A percentile compares a stretch with the other conserved stretches of the same genome.
These are phyloP conservation scores for Tillus elongatus DNA, from an alignment of 2,888 invertebrate species.

Conservation along the genomic window DNA sequence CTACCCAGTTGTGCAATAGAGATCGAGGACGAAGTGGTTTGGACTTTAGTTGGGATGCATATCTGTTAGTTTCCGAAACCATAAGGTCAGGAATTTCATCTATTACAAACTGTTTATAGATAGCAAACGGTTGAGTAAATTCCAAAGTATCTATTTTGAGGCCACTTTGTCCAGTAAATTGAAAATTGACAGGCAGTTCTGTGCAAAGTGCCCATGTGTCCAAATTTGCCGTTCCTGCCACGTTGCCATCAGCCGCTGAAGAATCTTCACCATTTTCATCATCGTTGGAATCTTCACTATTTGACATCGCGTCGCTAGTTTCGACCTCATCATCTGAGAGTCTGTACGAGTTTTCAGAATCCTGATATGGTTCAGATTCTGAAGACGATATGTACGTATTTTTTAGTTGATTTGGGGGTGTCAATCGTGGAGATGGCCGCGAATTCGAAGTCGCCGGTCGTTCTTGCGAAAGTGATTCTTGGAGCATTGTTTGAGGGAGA, in stretches of 20 bases:
- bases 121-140: no score
- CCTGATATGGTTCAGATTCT: slow-evolving; percentile 1
- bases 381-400: slow-evolving; percentile 3
- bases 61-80: slow-evolving; percentile 7
- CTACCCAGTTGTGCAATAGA: slow-evolving; percentile 6
- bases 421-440: slow-evolving; percentile 1
- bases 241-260: no score
- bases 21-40: slow-evolving; percentile 4
- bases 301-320: not conserved
- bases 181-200: slow-evolving; percentile 4
- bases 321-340: slow-evolving; percentile 4
- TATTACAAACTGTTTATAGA: slow-evolving; percentile 6
- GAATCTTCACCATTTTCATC: no score
- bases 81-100: slow-evolving; percentile 8
- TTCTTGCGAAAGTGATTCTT: slow-evolving; percentile 2
- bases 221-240: no score
- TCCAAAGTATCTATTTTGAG: slow-evolving; percentile 6
- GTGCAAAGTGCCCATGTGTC: no score
- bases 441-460: not conserved
- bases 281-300: not conserved
- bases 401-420: not conserved
- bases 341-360: slow-evolving; percentile 3
- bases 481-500: not conserved
- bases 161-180: slow-evolving; percentile 8
- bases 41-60: slow-evolving; percentile 5